Base-by-base conservation (phyloP, 2,888 invertebrate species). In the Venusia cambrica region DNA sequence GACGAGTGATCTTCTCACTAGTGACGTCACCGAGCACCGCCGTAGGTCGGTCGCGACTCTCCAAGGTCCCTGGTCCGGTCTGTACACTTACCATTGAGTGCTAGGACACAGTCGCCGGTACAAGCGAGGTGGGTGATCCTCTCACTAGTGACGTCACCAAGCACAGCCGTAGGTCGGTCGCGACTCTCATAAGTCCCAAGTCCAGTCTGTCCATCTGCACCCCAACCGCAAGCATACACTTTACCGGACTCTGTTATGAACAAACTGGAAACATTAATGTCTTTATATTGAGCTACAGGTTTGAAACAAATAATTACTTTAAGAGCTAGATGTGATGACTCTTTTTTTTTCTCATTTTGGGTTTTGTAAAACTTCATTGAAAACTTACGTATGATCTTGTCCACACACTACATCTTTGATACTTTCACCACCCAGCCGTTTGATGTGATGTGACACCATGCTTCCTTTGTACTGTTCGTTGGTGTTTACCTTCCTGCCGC, bases 201-300 rank as follows among this genome's bases (percentile, higher is more conserved):
- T 0, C 95, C 98, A 0, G 97, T 96, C 81, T 98, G 98, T 0
- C 99, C 99, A 76, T 98, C 98, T 0, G 96, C 94, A 13, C 97
- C 95, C 93, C 97, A 95, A 0, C 99, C 98, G 74, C 96, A 98
- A 0, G 94, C 90, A 63, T 91, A 97, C 2, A 98, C 93, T 54
- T 90, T 88, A 1, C 98, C 98, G 9, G 89, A 83, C 58, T 92
- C 90, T 44, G 94, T 95, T 45, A 98, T 62, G 52, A 96, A 92
- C 52, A 96, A 68, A 63, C 93, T 93, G 76, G 46, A 87, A 80
- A 51, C 38, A 38, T 41, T 53, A 45, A 47, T 16, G n/a, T n/a
- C n/a, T n/a, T n/a, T n/a, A n/a, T n/a, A n/a, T n/a, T n/a, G n/a
- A n/a, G n/a, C n/a, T n/a, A n/a, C n/a, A n/a, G n/a, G n/a, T n/a